Base-by-base conservation (phyloP, 2,797 vertebrate species). In the Sorex maritimensis region DNA sequence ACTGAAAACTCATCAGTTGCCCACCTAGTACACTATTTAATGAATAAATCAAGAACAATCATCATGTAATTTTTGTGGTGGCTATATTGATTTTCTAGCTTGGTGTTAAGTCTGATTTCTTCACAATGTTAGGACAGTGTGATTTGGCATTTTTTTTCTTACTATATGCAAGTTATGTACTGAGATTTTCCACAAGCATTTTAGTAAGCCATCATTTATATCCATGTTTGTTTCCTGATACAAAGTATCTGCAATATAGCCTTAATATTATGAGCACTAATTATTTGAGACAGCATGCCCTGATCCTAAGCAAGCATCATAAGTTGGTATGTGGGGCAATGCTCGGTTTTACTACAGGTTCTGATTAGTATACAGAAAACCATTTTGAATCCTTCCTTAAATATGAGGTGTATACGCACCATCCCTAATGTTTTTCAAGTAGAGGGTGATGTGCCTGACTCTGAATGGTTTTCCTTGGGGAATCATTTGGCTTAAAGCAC, bases 41-140 rank as follows among this genome's bases (percentile, higher is more conserved):
- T 86, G n/a, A 95, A 89, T 77, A 83, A 58, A 63, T 26, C 1
- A 77, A 77, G 26, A 93, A 49, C 26, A 85, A 2, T 19, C 1
- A 19, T 46, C 46, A 30, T 80, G 28, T 34, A 67, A 41, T 13
- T 58, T 94, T 52, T 87, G 2, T 11, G 74, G 14, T 87, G 5
- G 17, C 1, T 73, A 2, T 81, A 34, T 85, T 81, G 0, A 11
- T 58, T 88, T 86, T 81, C 30, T 30, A 71, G 52, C 82, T 61
- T 73, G 67, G 34, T 28, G 21, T 81, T 58, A 92, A 73, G 14
- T 90, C 41, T 44, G 41, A 44, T 44, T 44, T 44, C 41, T 12
- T 92, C 17, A 69, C 75, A 38, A 19, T 94, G 8, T 88, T 90
- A 80, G 26, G 23, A 95, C 83, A 92, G 79, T 73, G 26, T 63